phyloP scores from a whole-genome alignment of 2,888 invertebrate species.

The Pachliopta kotzebuea region DNA sequence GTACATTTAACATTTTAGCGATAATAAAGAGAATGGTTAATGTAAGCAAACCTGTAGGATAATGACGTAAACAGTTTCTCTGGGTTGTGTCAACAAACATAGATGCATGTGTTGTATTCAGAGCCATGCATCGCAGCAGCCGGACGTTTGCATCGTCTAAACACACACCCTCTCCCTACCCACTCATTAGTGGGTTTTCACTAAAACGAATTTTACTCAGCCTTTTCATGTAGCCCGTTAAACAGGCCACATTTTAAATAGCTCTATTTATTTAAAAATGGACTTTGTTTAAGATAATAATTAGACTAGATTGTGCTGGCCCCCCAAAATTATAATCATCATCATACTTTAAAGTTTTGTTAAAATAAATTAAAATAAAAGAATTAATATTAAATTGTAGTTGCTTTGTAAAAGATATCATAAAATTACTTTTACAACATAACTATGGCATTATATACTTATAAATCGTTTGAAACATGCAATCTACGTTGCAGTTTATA shows the following conservation, averaged over 20 bases:
- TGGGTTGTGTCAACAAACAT: constrained; percentile 50
- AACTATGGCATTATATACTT: not conserved
- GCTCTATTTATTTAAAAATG: constrained; percentile 19
- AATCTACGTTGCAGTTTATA: too few species aligned
- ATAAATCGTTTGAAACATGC: not conserved
- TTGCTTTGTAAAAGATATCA: not conserved
- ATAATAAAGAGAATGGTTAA: constrained; percentile 70
- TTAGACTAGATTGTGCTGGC: not conserved
- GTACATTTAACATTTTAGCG: constrained; percentile 17
- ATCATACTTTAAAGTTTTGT: constrained; percentile 33
- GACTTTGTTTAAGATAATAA: not conserved
- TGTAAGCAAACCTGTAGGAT: constrained; percentile 51
- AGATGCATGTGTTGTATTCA: constrained; percentile 53
- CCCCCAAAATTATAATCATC: constrained; percentile 33
- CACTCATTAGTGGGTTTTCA: constrained; percentile 26
- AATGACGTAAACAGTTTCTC: constrained; percentile 61
- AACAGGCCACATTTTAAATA: constrained; percentile 17
- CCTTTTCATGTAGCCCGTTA: constrained; percentile 15
- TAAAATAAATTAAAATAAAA: not conserved
- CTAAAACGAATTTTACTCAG: constrained; percentile 16
- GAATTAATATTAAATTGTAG: not conserved
- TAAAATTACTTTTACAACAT: not conserved
- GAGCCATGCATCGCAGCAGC: constrained; percentile 61
- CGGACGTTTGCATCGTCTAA: constrained; percentile 46
- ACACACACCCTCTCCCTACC: constrained; percentile 25